Percentiles rank a stretch among this genome's conserved stretches.
These are phyloP conservation scores for Python bivittatus DNA, from an alignment of 2,113 vertebrate species.

Conservation along the genomic window DNA sequence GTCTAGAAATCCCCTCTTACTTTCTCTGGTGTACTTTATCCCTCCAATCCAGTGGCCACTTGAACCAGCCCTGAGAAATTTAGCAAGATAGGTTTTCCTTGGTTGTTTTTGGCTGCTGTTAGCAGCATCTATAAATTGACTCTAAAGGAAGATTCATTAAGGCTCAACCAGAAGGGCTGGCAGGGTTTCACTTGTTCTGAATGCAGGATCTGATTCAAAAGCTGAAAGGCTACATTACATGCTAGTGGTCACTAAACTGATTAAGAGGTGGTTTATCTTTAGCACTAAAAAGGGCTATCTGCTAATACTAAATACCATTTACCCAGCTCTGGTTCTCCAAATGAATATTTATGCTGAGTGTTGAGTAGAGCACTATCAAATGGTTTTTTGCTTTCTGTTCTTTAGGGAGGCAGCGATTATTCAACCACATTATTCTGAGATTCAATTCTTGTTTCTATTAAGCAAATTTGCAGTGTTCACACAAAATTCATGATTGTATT, in stretches of 20 bases:
- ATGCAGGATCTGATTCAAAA: neutral
- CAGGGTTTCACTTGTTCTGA: neutral
- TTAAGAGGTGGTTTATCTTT: slow-evolving; percentile 66
- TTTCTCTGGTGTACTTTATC: neutral
- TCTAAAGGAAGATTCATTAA: neutral
- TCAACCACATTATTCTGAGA: slow-evolving; percentile 57
- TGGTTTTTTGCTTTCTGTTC: slow-evolving; percentile 59
- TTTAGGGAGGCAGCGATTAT: slow-evolving; percentile 57
- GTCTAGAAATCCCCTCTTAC: neutral
- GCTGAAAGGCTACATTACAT: slow-evolving; percentile 59
- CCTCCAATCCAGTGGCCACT: neutral
- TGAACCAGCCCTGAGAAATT: slow-evolving; percentile 9
- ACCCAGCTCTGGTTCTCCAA: slow-evolving; percentile 68
- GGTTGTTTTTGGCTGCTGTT: neutral
- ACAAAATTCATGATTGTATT: slow-evolving; percentile 49
- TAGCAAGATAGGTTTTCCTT: neutral
- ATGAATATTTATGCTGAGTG: slow-evolving; percentile 73
- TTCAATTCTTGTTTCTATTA: slow-evolving; percentile 68
- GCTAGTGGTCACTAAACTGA: slow-evolving; percentile 69
- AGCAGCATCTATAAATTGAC: neutral
- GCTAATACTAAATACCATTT: slow-evolving; percentile 71
- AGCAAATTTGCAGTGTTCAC: slow-evolving; percentile 64
- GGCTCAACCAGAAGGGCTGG: slow-evolving; percentile 24
- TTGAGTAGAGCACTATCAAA: slow-evolving; percentile 68
- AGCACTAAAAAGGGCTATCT: slow-evolving; percentile 67